Evolutionary conservation across 2,113 vertebrate species (phyloP).

Genomic region (Brienomyrus brachyistius): DNA sequence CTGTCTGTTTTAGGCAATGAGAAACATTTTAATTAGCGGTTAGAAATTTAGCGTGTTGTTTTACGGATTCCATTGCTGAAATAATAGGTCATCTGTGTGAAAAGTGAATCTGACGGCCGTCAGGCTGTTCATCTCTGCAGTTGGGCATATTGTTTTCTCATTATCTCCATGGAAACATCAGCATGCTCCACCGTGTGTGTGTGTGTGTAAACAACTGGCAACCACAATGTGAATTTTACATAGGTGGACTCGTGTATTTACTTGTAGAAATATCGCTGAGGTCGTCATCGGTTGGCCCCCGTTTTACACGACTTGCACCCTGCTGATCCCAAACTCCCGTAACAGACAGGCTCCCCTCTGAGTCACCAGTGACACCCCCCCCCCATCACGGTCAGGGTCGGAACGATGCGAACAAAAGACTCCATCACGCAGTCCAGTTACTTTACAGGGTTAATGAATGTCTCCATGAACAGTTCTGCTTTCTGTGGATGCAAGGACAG

Average conservation of each 20-base stretch:
- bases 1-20: background rate
- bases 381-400: background rate
- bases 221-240: background rate
- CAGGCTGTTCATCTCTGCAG: background rate
- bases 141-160: background rate
- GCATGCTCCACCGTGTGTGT: background rate
- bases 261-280: background rate
- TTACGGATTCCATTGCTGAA: background rate
- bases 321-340: background rate
- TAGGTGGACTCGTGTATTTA: background rate
- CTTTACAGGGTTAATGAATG: constrained; percentile 5
- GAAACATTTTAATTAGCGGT: background rate
- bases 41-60: background rate
- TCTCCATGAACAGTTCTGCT: background rate
- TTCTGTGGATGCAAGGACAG: background rate
- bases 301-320: background rate
- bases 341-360: background rate
- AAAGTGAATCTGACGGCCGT: background rate
- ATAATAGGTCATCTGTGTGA: background rate
- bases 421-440: background rate
- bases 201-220: background rate
- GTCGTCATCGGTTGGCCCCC: background rate
- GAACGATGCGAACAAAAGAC: background rate
- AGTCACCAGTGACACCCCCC: background rate
- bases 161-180: background rate